Conservation (phyloP, 2,888 invertebrate genomes). For the Athetis lepigone region DNA sequence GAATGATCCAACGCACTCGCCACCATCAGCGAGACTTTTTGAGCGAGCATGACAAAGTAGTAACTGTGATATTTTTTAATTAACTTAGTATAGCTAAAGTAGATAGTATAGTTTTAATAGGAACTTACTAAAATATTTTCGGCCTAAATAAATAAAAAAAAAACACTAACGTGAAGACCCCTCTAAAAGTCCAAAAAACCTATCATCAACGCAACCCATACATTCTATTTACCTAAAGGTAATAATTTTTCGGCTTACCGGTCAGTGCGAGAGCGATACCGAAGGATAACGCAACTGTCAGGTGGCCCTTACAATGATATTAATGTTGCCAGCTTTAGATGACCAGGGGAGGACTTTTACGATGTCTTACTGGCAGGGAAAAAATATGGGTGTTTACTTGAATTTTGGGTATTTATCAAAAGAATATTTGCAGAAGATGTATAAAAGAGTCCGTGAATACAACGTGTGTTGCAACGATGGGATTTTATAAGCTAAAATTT, state of each 20-base stretch:
- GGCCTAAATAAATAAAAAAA: neutral
- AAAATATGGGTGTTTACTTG: slow-evolving; percentile 45
- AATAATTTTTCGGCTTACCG: slow-evolving; percentile 79
- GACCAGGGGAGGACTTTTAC: slow-evolving; percentile 64
- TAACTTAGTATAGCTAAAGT: too few species aligned
- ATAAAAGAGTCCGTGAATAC: too few species aligned
- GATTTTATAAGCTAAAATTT: too few species aligned
- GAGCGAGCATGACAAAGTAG: too few species aligned
- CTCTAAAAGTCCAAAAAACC: slow-evolving; percentile 9
- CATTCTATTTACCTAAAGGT: slow-evolving; percentile 73
- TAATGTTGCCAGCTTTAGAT: slow-evolving; percentile 70
- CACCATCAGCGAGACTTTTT: too few species aligned
- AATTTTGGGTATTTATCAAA: slow-evolving; percentile 22
- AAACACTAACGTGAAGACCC: neutral
- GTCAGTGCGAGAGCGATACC: slow-evolving; percentile 72
- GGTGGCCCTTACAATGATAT: slow-evolving; percentile 79
- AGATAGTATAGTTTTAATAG: too few species aligned
- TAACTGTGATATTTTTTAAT: too few species aligned
- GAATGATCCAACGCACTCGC: too few species aligned
- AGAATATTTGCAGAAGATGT: neutral
- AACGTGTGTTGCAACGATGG: too few species aligned
- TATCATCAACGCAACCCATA: slow-evolving; percentile 62
- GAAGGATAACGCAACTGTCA: slow-evolving; percentile 78
- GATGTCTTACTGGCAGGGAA: slow-evolving; percentile 55
- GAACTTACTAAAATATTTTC: neutral